Percentiles rank a stretch among this genome's conserved stretches.
Evolutionary conservation across 2,113 vertebrate genomes (phyloP).

Genomic region (Oncorhynchus clarkii): DNA sequence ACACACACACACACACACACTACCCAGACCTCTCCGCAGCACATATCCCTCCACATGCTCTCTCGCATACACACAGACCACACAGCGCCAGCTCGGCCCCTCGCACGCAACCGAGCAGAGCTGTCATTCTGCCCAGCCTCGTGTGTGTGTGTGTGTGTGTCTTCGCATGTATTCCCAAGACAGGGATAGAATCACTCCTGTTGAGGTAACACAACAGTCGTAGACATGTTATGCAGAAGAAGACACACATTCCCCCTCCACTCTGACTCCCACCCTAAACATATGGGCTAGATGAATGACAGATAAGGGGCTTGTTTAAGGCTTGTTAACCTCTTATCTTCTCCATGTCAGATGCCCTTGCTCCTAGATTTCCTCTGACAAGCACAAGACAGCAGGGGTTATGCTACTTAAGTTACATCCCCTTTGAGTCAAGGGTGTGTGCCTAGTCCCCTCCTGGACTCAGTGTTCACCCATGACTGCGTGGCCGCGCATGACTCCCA

Average conservation of each 20-base stretch:
- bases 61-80: slow-evolving; percentile 73
- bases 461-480: too few species aligned
- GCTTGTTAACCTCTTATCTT: slow-evolving; percentile 65
- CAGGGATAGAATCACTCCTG: slow-evolving; percentile 25
- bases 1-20: slow-evolving; percentile 71
- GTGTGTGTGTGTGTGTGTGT: slow-evolving; percentile 14
- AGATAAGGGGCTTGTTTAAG: slow-evolving; percentile 51
- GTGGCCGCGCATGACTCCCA: too few species aligned
- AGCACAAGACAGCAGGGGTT: slow-evolving; percentile 58
- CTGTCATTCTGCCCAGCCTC: slow-evolving; percentile 80
- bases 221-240: slow-evolving; percentile 34
- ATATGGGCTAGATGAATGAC: slow-evolving; percentile 64
- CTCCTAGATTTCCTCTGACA: slow-evolving; percentile 61
- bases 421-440: background rate
- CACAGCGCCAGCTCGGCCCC: slow-evolving; percentile 85
- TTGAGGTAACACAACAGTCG: background rate
- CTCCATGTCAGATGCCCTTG: slow-evolving; percentile 46
- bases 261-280: slow-evolving; percentile 53
- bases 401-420: slow-evolving; percentile 33
- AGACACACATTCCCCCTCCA: slow-evolving; percentile 29
- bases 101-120: slow-evolving; percentile 84
- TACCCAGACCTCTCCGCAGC: slow-evolving; percentile 50
- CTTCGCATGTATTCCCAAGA: slow-evolving; percentile 21
- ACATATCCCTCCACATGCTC: slow-evolving; percentile 65
- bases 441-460: too few species aligned